Conservation (phyloP, 2,888 invertebrate species). For the Limnephilus lunatus region DNA sequence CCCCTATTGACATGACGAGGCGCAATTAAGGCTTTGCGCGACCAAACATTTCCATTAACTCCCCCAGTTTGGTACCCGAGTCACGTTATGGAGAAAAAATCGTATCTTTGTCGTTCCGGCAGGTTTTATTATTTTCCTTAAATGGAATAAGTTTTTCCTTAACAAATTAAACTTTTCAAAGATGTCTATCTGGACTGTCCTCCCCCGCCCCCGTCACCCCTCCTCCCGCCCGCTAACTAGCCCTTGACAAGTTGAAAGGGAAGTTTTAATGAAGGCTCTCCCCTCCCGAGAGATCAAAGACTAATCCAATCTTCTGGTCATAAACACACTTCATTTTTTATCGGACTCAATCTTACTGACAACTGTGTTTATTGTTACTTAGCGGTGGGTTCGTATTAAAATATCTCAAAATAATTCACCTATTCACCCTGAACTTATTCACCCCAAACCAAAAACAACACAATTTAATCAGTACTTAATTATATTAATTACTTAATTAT, state of each 20-base stretch:
- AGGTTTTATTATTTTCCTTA: conserved; percentile 41
- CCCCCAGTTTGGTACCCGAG: not conserved
- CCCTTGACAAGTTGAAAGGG: conserved; percentile 35
- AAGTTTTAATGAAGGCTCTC: conserved; percentile 32
- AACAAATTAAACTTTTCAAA: conserved; percentile 45
- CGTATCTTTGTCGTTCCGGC: conserved; percentile 18
- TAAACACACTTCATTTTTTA: conserved; percentile 27
- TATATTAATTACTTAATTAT: no score
- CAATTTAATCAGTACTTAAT: no score
- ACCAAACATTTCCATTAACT: conserved; percentile 13
- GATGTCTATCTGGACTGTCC: conserved; percentile 42
- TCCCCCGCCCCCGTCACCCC: not conserved
- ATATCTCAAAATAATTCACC: no score
- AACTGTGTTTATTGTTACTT: not conserved
- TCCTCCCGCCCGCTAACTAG: not conserved
- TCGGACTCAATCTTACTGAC: not conserved
- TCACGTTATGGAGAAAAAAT: conserved; percentile 25
- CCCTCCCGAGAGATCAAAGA: conserved; percentile 34
- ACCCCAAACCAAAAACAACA: no score
- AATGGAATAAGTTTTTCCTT: conserved; percentile 47
- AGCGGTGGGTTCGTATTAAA: no score
- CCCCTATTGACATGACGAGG: conserved; percentile 2
- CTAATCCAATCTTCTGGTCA: conserved; percentile 21
- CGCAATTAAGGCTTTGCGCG: not conserved
- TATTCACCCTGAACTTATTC: no score